Evolutionary conservation across 2,113 vertebrate species (phyloP), one percentile per base, ranked within the genome.

Genomic region (Scortum barcoo): DNA sequence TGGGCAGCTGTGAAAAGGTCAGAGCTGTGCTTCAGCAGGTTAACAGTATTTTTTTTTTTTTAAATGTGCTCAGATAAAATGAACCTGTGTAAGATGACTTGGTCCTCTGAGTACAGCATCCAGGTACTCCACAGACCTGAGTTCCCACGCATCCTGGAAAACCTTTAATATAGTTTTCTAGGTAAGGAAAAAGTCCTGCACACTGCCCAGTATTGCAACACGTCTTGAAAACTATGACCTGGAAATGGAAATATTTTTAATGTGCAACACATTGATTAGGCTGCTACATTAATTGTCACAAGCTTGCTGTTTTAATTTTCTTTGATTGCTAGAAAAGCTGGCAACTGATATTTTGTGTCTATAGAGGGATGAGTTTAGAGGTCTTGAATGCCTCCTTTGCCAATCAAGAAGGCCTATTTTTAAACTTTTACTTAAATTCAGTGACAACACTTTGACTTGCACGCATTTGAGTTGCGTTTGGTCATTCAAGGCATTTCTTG

Each of bases 1-100:
- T 42, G 56, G 56, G 16, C 30, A 13, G 20, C 54, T 78, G 30
- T 70, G 36, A 79, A 33, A 69, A 53, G 67, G 30, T 46, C 66
- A 13, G 17, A 62, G 33, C 28, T 48, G 40, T 57, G 40, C 40
- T 36, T 67, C 51, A 48, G 26, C 4, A 28, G 56, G 71, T 74
- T 46, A 20, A 73, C 19, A 46, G 14, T 28, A 30, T 30, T 66
- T 60, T 46, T n/a, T 10, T 44, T 30, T 66, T 60, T 46, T n/a
- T 10, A 6, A 61, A 42, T 42, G 33, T 30, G 56, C 7, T 42
- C 11, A 60, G 19, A 61, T 61, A 16, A 61, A 70, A 22, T 22
- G 17, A 78, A 61, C 44, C 36, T 56, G 10, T 44, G 22, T 61
- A 11, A 78, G 22, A 7, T 11, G 24, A 22, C 10, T 12, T n/a